Conservation (phyloP, 2,113 vertebrate species). For the Orcinus orca region DNA sequence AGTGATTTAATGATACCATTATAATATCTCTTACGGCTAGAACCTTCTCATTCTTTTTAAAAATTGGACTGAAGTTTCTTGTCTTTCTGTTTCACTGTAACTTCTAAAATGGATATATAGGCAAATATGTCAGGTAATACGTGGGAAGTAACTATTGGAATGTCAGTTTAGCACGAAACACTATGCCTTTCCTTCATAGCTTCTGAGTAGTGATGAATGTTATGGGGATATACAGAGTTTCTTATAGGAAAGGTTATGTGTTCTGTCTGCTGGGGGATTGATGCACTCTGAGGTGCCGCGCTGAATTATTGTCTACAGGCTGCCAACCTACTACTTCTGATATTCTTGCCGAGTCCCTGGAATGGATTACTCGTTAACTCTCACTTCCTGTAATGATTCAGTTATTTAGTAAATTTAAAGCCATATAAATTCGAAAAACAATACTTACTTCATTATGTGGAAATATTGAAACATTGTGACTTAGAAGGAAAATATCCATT, state of each 20-base stretch:
- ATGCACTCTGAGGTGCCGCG: background rate
- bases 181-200: background rate
- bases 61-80: background rate
- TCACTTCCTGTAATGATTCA: background rate
- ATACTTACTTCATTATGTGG: background rate
- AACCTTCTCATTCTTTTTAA: background rate
- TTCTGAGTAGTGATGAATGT: background rate
- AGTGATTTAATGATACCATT: background rate
- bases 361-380: background rate
- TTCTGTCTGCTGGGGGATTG: background rate
- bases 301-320: background rate
- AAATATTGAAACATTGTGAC: background rate
- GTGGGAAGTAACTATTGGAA: background rate
- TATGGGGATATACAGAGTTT: background rate
- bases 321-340: background rate
- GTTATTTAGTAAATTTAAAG: constrained; percentile 29
- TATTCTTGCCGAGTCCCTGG: background rate
- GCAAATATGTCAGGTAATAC: background rate
- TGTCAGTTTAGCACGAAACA: background rate
- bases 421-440: background rate
- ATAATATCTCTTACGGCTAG: background rate
- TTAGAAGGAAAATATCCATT: background rate
- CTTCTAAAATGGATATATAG: constrained; percentile 34
- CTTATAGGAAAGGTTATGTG: background rate
- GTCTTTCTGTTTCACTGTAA: background rate